Evolutionary conservation across 1,140 invertebrate species (phyloP), one percentile per base, ranked within the genome.

Genomic region (Pectinophora gossypiella): DNA sequence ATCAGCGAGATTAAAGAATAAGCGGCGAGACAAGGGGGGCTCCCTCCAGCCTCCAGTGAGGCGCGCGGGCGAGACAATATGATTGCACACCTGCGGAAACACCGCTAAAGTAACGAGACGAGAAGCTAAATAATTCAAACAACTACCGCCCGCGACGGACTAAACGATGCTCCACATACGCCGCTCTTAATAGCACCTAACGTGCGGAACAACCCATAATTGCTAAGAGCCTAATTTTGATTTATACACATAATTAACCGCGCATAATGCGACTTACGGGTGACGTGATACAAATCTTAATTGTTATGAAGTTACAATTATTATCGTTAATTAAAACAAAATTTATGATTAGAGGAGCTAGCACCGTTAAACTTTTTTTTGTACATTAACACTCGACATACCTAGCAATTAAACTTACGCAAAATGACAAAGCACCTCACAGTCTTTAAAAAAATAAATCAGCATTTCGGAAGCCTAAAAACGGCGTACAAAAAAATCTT

Each of bases 1-100:
- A 87, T 87, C 84, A 81, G 78, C 72, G 68, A 84, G 81, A 87
- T 87, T 85, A 85, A 86, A 83, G 81, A 84, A 84, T 78, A 72
- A 80, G 68, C 70, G 69, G 46, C 58, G 67, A 62, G 64, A 67
- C 62, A 61, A 65, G 72, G 71, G 68, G 32, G 19, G 10, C 27
- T 32, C 27, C 27, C 27, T 32, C 54, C 62, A 32, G 50, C 57
- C 54, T 54, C 27, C 51, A 32, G 27, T n/a, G 9, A 32, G 45
- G 38, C 51, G 66, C 69, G 70, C 62, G 76, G 69, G 67, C 55
- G 77, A 81, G 66, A 85, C 78, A 80, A 83, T 83, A 82, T 79
- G 75, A 81, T 82, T 76, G 76, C 74, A 82, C 83, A 86, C 83
- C 83, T 86, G 83, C 79, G 76, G 74, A 82, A 81, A 78, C 71